Evolutionary conservation across 1,140 invertebrate species (phyloP).

Genomic region (Lasioglossum baleicum): DNA sequence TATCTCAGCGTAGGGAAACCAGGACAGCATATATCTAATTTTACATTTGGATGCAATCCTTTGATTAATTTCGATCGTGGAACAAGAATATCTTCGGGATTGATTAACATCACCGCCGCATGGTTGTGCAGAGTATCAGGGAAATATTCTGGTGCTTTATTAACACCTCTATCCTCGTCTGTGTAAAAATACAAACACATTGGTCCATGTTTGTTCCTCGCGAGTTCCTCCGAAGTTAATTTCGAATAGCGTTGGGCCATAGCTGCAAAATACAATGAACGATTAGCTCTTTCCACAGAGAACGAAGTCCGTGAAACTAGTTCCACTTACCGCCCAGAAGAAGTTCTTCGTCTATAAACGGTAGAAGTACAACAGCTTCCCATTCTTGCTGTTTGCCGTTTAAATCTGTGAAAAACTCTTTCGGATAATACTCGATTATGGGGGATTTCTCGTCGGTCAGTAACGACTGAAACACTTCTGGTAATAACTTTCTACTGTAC

Average conservation of each 20-base stretch:
- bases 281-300: background rate
- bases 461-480: conserved; percentile 89
- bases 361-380: conserved; percentile 98
- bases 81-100: conserved; percentile 83
- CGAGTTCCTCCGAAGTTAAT: conserved; percentile 86
- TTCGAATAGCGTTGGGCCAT: conserved; percentile 86
- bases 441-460: conserved; percentile 91
- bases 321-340: conserved; percentile 78
- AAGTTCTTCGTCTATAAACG: conserved; percentile 93
- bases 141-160: conserved; percentile 84
- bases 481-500: conserved; percentile 90
- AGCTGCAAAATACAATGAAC: conserved; percentile 84
- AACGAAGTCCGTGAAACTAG: background rate
- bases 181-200: conserved; percentile 90
- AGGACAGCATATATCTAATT: conserved; percentile 87
- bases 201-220: conserved; percentile 91
- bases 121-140: conserved; percentile 82
- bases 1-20: conserved; percentile 95
- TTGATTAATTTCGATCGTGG: conserved; percentile 84
- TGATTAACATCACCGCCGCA: conserved; percentile 80
- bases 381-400: conserved; percentile 98
- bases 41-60: conserved; percentile 87
- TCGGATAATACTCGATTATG: conserved; percentile 94
- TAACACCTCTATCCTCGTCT: conserved; percentile 80
- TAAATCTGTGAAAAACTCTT: conserved; percentile 92